Evolutionary conservation across 2,113 vertebrate species (phyloP), one percentile per base, ranked within the genome.

Genomic region (Osmerus eperlanus): DNA sequence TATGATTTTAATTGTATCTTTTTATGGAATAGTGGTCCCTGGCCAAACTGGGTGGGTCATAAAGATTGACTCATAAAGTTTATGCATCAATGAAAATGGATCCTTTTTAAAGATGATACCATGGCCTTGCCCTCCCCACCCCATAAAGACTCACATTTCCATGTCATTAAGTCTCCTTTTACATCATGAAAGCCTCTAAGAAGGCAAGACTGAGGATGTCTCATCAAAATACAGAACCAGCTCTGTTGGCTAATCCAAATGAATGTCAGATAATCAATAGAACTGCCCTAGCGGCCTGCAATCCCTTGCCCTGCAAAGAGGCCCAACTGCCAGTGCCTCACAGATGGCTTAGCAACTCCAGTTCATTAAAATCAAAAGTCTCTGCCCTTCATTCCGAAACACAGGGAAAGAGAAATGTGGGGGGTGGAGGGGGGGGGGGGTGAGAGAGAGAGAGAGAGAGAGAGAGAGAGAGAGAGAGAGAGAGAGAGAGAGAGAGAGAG

Each of bases 231-330:
- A 55, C 64, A 68, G 78, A 75, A 67, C 12, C 13, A 0, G 54
- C 51, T 3, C 71, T 84, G 79, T 71, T 29, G 60, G 52, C 56
- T 81, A 75, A 87, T 86, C 81, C 75, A 67, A 87, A 80, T 81
- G 74, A 87, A 76, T 85, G 87, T 83, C 76, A 77, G 65, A 79
- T 87, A 85, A 88, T 90, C 85, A 85, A 81, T 90, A 67, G 36
- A 19, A 55, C 56, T 3, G 56, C 65, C 56, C 72, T 73, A 47
- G 15, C 19, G 62, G 79, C 83, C 78, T 81, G 69, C 74, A 71
- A 74, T 78, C 74, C 66, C 77, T 23, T 76, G 52, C 78, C 69
- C 73, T 70, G 67, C 55, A 53, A 68, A 79, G 56, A 76, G 52
- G 19, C 75, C 77, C 76, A 62, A 79, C 76, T 78, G 78, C 77